Evolutionary conservation across 2,113 vertebrate species (phyloP), one percentile per base, ranked within the genome.

Genomic region (Balaeniceps rex): DNA sequence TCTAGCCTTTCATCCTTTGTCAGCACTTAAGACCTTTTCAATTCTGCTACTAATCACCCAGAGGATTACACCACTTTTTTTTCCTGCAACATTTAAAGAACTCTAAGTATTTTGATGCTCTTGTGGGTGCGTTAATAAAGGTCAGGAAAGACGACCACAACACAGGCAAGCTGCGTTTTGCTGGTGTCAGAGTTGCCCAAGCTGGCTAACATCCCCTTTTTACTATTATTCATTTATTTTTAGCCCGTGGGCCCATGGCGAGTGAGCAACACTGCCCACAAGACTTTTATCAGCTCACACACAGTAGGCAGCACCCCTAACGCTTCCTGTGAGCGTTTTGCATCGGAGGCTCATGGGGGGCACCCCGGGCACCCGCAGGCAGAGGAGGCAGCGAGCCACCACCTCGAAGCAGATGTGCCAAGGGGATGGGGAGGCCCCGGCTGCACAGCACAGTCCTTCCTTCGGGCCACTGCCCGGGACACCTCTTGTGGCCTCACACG

Each of bases 241-340:
- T 83, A 90, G 68, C 49, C 36, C 16, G 2, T 51, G 26, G 66
- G 29, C 18, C 5, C 63, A 36, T 22, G 34, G 21, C 6, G 2
- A 87, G 44, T 19, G 14, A 78, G 61, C 36, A 82, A 52, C 1
- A 1, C 72, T 71, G 34, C 52, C 74, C 70, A 69, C 22, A 31
- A 69, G 34, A 22, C 47, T 57, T 80, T 16, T 19, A 77, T 8
- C 64, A 52, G 69, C 36, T 92, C 77, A 68, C 33, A 19, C 5
- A 17, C 0, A 0, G n/a, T 28, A 29, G 1, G 2, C 31, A 34
- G 55, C 46, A 58, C 54, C 70, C 65, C 18, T 12, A 34, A 74
- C 3, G 2, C n/a, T 24, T 55, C 71, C 69, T 2, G 0, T 1
- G 10, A 68, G 18, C 1, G 0, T 34, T 74, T n/a, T 3, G 0